Percentiles rank a stretch among this genome's conserved stretches.
Conservation (phyloP, 1,140 invertebrate genomes). For the Solenopsis invicta region DNA sequence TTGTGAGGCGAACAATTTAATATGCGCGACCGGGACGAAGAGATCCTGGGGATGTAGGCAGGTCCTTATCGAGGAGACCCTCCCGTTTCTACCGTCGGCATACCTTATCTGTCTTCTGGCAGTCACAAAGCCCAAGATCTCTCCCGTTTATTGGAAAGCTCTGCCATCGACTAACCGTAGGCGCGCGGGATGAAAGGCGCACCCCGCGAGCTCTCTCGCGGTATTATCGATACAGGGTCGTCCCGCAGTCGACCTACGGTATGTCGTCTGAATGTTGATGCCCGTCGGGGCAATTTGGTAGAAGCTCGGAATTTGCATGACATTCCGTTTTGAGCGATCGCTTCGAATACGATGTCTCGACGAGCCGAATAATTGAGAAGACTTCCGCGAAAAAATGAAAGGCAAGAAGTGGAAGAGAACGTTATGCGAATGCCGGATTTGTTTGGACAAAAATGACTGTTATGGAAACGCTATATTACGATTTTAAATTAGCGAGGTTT, state of each 20-base stretch:
- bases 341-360: neutral
- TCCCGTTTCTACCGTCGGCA: constrained; percentile 59
- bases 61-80: constrained; percentile 67
- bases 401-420: neutral
- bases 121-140: constrained; percentile 78
- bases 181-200: constrained; percentile 65
- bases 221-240: constrained; percentile 71
- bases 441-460: neutral
- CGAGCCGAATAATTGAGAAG: constrained; percentile 65
- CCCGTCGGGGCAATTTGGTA: constrained; percentile 59
- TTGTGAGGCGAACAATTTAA: constrained; percentile 80
- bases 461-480: neutral
- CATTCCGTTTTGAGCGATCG: constrained; percentile 66
- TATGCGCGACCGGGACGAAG: constrained; percentile 75
- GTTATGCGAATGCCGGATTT: constrained; percentile 22
- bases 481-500: neutral
- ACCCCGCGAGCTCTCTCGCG: constrained; percentile 38
- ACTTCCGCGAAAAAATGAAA: constrained; percentile 9
- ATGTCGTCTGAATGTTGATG: constrained; percentile 69
- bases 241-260: constrained; percentile 21
- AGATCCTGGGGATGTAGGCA: constrained; percentile 25
- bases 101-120: constrained; percentile 78
- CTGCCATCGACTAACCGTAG: constrained; percentile 62
- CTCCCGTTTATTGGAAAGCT: constrained; percentile 80
- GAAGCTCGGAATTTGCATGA: constrained; percentile 67